Evolutionary conservation across 2,113 vertebrate species (phyloP).

Genomic region (Anolis sagrei): DNA sequence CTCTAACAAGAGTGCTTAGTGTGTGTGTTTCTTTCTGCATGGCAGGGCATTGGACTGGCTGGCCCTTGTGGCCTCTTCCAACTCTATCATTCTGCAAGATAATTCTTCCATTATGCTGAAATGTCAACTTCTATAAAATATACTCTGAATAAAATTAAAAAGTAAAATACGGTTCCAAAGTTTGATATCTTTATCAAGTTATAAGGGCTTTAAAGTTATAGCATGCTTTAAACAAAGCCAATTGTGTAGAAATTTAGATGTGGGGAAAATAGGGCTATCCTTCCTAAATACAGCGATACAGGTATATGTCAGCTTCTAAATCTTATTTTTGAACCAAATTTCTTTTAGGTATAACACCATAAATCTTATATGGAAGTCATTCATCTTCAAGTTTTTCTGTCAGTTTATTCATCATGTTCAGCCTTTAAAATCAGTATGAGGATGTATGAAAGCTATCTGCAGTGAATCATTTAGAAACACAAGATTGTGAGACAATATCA

Average conservation of each 20-base stretch:
- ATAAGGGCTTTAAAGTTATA: background rate
- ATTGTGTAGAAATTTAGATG: background rate
- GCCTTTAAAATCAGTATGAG: background rate
- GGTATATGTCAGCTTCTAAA: conserved; percentile 15
- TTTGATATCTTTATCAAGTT: background rate
- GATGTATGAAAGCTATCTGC: background rate
- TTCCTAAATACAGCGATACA: background rate
- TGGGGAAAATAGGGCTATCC: background rate
- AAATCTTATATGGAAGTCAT: conserved; percentile 14
- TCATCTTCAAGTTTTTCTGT: background rate
- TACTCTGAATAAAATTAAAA: background rate
- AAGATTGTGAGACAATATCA: background rate
- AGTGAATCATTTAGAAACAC: conserved; percentile 2
- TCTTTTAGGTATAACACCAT: conserved; percentile 4
- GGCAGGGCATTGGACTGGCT: too few relatives aligned
- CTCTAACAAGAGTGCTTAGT: too few relatives aligned
- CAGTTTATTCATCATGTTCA: conserved; percentile 1
- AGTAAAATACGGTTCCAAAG: background rate
- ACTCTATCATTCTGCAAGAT: background rate
- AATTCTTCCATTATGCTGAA: background rate
- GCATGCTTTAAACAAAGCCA: background rate
- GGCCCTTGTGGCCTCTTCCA: too few relatives aligned
- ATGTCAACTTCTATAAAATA: background rate
- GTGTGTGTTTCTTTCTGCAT: too few relatives aligned
- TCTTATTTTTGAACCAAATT: conserved; percentile 1